Percentiles rank a stretch among this genome's conserved stretches.
phyloP scores from a whole-genome alignment of 2,113 vertebrate genomes.

The Megatriorchis doriae region DNA sequence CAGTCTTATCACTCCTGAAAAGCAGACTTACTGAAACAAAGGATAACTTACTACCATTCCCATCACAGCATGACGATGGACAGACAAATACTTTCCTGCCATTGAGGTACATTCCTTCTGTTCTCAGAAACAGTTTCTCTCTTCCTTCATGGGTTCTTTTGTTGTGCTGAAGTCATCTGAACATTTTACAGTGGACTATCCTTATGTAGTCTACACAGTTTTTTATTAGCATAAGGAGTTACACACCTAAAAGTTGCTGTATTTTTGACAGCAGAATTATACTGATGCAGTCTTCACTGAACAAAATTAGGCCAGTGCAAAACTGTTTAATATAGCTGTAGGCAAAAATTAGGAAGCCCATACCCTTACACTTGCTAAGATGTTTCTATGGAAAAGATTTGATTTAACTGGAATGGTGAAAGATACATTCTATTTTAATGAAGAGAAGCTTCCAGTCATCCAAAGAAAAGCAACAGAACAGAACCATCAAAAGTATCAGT shows the following conservation, averaged over 20 bases:
- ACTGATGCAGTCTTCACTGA: neutral
- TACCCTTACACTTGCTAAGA: neutral
- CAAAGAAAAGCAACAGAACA: neutral
- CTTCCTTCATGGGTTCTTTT: neutral
- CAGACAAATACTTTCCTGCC: neutral
- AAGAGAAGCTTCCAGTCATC: neutral
- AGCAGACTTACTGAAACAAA: neutral
- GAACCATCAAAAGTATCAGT: neutral
- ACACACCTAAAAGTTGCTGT: neutral
- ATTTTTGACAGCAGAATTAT: neutral
- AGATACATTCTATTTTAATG: neutral
- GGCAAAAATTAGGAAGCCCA: neutral
- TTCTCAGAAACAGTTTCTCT: neutral
- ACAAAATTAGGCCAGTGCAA: neutral
- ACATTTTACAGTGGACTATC: neutral
- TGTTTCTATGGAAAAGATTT: neutral
- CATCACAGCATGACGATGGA: accelerated
- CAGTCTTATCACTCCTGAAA: neutral
- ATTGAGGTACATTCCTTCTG: neutral
- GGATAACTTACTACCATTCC: neutral
- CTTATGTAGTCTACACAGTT: accelerated
- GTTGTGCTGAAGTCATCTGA: neutral
- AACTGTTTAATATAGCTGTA: neutral
- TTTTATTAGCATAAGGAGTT: neutral
- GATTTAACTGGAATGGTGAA: neutral